Conservation (phyloP, 2,888 invertebrate species). For the Drosophila lacicola region DNA sequence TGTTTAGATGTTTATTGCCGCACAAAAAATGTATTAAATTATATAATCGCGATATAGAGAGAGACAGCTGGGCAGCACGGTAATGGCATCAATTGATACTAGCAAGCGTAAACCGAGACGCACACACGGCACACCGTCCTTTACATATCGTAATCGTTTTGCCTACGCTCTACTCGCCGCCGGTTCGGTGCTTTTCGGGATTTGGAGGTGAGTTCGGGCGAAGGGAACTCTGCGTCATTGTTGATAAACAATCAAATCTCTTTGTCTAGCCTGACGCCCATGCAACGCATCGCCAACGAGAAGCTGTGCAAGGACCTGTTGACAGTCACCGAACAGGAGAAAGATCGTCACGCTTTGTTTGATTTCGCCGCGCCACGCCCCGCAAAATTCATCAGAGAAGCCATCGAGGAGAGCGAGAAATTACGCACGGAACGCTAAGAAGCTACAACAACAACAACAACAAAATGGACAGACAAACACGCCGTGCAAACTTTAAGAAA, state of each 20-base stretch:
- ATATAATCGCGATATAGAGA: conserved; percentile 46
- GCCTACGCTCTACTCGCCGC: conserved; percentile 85
- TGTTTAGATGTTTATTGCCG: conserved; percentile 9
- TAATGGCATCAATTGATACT: conserved; percentile 85
- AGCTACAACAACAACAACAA: not conserved
- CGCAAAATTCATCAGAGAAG: conserved; percentile 63
- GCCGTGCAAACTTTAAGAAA: conserved; percentile 80
- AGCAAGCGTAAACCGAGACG: conserved; percentile 89
- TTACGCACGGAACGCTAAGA: conserved; percentile 64
- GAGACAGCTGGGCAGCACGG: conserved; percentile 31
- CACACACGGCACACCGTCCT: conserved; percentile 89
- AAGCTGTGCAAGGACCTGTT: conserved; percentile 49
- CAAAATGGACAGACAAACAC: conserved; percentile 78
- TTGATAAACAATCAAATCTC: not conserved
- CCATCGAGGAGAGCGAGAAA: conserved; percentile 71
- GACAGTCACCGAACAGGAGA: conserved; percentile 67
- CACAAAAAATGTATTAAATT: conserved; percentile 54
- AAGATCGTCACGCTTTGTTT: conserved; percentile 75
- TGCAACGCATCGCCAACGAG: conserved; percentile 70
- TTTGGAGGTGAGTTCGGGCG: conserved; percentile 70
- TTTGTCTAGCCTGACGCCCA: conserved; percentile 73
- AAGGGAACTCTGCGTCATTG: not conserved
- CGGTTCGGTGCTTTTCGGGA: conserved; percentile 75
- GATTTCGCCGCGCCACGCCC: conserved; percentile 70
- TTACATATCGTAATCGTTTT: conserved; percentile 86